A percentile compares a stretch with the other conserved stretches of the same genome.
These are phyloP conservation scores for Megathymus violae DNA, from an alignment of 1,140 invertebrate genomes.

Conservation along the genomic window DNA sequence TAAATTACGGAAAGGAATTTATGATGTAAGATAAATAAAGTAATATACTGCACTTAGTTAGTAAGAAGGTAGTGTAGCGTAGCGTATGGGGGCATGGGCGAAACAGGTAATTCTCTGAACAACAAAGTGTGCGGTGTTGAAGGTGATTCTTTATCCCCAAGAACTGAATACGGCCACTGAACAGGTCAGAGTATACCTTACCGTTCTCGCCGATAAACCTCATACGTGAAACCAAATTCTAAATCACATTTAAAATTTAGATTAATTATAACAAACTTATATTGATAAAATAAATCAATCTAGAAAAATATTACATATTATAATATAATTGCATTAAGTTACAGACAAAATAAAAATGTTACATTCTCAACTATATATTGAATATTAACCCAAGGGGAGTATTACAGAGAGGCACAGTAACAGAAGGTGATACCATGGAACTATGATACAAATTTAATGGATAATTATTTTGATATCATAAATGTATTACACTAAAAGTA, in stretches of 20 bases:
- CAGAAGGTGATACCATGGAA: conserved; percentile 3
- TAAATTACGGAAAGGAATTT: conserved; percentile 41
- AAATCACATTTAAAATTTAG: conserved; percentile 76
- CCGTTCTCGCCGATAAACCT: conserved; percentile 52
- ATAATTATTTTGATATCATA: conserved; percentile 28
- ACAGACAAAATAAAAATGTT: conserved; percentile 36
- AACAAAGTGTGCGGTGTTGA: conserved; percentile 15
- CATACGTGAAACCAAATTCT: conserved; percentile 74
- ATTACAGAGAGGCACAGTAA: conserved; percentile 8
- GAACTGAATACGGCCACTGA: conserved; percentile 19
- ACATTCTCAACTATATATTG: conserved; percentile 28
- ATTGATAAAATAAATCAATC: conserved; percentile 56
- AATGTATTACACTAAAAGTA: conserved; percentile 24
- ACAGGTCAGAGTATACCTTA: conserved; percentile 10
- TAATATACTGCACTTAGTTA: conserved; percentile 74
- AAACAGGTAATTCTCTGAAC: conserved; percentile 33
- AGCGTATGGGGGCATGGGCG: conserved; percentile 52
- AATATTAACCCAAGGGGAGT: not conserved
- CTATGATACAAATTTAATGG: conserved; percentile 12
- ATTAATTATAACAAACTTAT: conserved; percentile 60
- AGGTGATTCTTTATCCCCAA: conserved; percentile 13
- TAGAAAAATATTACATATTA: conserved; percentile 59
- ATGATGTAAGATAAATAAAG: conserved; percentile 50
- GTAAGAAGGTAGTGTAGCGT: conserved; percentile 70
- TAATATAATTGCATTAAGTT: conserved; percentile 54